Percentiles rank a stretch among this genome's conserved stretches.
Evolutionary conservation across 2,888 invertebrate species (phyloP).

Genomic region (Agrotis puta): DNA sequence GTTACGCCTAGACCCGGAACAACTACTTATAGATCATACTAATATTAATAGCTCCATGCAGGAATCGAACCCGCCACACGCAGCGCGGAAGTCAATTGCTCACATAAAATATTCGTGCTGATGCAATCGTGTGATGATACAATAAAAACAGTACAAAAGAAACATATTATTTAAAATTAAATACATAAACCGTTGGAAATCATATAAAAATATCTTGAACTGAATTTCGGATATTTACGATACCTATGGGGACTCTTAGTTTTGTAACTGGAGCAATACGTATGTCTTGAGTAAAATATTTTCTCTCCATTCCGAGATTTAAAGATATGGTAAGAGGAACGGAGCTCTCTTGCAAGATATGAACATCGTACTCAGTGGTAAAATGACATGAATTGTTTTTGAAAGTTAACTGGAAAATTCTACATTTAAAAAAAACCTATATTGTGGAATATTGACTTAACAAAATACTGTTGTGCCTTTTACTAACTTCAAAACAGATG

Average conservation of each 20-base stretch:
- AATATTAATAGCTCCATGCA: no score
- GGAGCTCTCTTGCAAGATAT: slow-evolving; percentile 19
- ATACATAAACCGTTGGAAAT: slow-evolving; percentile 33
- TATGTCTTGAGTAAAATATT: slow-evolving; percentile 52
- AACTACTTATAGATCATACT: no score
- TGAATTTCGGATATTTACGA: slow-evolving; percentile 52
- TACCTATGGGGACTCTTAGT: slow-evolving; percentile 60
- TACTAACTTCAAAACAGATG: neutral
- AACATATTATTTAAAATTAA: slow-evolving; percentile 1
- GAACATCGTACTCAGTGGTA: neutral
- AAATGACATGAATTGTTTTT: neutral
- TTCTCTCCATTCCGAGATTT: slow-evolving; percentile 39
- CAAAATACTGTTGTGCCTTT: neutral
- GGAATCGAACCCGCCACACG: no score
- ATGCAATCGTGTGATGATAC: neutral
- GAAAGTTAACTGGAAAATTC: slow-evolving; percentile 4
- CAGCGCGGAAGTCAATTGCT: no score
- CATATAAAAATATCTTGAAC: slow-evolving; percentile 36
- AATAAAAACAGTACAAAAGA: slow-evolving; percentile 7
- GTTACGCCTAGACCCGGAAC: no score
- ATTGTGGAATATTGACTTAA: no score
- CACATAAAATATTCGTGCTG: no score
- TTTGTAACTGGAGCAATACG: slow-evolving; percentile 52
- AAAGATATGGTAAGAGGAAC: slow-evolving; percentile 21
- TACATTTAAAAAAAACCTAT: neutral